These are phyloP conservation scores for Hydrotaea diabolus DNA, from an alignment of 2,888 invertebrate genomes.

Conservation along the genomic window DNA sequence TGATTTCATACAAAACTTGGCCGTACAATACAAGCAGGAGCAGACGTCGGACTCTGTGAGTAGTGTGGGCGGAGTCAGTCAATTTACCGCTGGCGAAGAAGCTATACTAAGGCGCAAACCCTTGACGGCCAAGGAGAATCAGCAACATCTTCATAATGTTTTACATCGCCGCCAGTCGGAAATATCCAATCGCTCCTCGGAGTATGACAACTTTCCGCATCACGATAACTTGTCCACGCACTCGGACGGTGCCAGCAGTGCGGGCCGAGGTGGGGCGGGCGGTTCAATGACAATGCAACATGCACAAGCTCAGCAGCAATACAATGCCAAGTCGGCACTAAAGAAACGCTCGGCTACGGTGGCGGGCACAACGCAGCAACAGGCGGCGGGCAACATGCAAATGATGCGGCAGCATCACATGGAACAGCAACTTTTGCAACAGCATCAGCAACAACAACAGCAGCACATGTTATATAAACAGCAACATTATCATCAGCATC, in stretches of 20 bases:
- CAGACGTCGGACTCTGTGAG: conserved; percentile 42
- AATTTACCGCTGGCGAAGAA: conserved; percentile 47
- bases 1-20: conserved; percentile 75
- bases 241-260: conserved; percentile 46
- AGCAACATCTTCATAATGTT: conserved; percentile 67
- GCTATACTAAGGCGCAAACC: conserved; percentile 76
- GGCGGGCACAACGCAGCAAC: conserved; percentile 60
- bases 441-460: conserved; percentile 64
- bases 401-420: conserved; percentile 67
- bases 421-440: conserved; percentile 64
- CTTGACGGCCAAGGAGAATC: conserved; percentile 71
- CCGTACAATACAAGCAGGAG: conserved; percentile 76
- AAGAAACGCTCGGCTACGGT: conserved; percentile 74
- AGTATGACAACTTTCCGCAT: conserved; percentile 76
- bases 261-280: conserved; percentile 28
- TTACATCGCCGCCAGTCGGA: conserved; percentile 75
- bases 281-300: conserved; percentile 45
- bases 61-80: conserved; percentile 32
- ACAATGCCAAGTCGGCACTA: conserved; percentile 73
- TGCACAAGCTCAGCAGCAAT: conserved; percentile 70
- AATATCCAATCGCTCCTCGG: conserved; percentile 76
- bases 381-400: conserved; percentile 47
- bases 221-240: conserved; percentile 57
- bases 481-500: conserved; percentile 62
- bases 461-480: conserved; percentile 64